phyloP scores from a whole-genome alignment of 2,888 invertebrate species.

The Torymus auratus region DNA sequence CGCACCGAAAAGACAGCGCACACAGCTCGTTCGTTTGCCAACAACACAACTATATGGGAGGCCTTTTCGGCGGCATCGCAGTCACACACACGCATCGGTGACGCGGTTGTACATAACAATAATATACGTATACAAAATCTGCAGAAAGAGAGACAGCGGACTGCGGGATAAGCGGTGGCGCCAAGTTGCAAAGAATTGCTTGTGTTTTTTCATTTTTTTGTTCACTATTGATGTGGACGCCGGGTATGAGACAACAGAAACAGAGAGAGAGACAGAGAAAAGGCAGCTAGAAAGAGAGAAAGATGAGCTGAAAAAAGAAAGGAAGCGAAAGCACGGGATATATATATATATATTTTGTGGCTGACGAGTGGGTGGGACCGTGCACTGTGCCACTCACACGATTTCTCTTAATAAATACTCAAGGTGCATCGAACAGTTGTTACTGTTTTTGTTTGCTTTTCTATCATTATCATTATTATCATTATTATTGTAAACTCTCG shows the following conservation, averaged over 20 bases:
- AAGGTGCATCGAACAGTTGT: slow-evolving; percentile 46
- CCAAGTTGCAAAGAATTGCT: slow-evolving; percentile 36
- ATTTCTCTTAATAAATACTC: slow-evolving; percentile 38
- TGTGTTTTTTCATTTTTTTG: slow-evolving; percentile 7
- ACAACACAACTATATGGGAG: no score
- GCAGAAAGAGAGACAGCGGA: slow-evolving; percentile 16
- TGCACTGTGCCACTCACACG: slow-evolving; percentile 64
- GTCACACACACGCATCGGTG: no score
- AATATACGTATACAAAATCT: no score
- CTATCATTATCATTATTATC: no score
- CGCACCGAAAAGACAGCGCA: slow-evolving; percentile 18
- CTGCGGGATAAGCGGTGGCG: slow-evolving; percentile 49
- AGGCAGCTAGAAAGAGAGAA: slow-evolving; percentile 23
- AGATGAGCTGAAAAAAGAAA: slow-evolving; percentile 57
- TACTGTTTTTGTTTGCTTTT: slow-evolving; percentile 7
- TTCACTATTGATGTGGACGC: slow-evolving; percentile 27
- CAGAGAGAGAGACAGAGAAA: slow-evolving; percentile 18
- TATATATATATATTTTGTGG: slow-evolving; percentile 47
- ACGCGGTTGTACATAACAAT: no score
- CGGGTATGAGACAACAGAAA: slow-evolving; percentile 17
- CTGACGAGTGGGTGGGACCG: slow-evolving; percentile 57
- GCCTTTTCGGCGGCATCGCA: no score
- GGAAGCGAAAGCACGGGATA: slow-evolving; percentile 63
- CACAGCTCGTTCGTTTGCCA: background rate
- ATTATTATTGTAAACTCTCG: background rate